Evolutionary conservation across 2,113 vertebrate species (phyloP).

Genomic region (Mustela lutreola): DNA sequence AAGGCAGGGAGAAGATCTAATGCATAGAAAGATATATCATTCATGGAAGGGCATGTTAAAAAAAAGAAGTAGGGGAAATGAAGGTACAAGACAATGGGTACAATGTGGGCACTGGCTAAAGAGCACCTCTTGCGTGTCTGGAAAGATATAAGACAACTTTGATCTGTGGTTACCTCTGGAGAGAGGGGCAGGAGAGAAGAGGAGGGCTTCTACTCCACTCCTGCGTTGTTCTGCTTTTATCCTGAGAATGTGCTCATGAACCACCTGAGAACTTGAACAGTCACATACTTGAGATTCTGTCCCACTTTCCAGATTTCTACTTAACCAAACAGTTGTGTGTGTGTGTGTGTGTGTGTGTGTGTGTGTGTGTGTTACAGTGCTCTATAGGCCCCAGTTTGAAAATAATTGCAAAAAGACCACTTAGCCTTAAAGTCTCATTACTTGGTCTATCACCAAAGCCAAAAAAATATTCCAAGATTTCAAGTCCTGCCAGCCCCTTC

Average conservation of each 20-base stretch:
- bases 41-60: not conserved
- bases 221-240: not conserved
- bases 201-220: not conserved
- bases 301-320: conserved; percentile 18
- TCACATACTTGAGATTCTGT: conserved; percentile 1
- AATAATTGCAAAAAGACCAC: not conserved
- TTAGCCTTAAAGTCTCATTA: not conserved
- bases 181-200: not conserved
- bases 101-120: not conserved
- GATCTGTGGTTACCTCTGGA: too few relatives aligned
- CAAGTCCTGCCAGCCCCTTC: not conserved
- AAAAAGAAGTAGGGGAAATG: not conserved
- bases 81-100: not conserved
- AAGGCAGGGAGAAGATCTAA: not conserved
- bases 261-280: not conserved
- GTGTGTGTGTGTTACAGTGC: not conserved
- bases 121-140: not conserved
- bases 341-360: too few relatives aligned
- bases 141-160: not conserved
- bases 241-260: not conserved
- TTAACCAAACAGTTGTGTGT: not conserved
- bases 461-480: not conserved
- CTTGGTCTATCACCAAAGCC: not conserved
- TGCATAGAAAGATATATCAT: not conserved
- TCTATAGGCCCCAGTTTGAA: not conserved